Conservation (phyloP, 2,888 invertebrate species). For the Eristalis arbustorum region DNA sequence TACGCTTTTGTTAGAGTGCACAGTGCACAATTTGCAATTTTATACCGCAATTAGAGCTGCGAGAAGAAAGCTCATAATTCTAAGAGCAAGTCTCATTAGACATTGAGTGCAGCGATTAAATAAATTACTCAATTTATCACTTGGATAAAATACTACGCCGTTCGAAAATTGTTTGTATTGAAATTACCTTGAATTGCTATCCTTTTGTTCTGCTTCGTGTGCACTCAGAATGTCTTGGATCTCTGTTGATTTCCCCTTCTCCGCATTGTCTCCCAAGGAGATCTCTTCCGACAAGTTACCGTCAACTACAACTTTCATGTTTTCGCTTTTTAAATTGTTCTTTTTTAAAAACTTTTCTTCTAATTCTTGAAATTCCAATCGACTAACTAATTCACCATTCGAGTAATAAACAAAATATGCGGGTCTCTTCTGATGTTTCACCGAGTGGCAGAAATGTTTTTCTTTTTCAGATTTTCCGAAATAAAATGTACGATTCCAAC, state of each 20-base stretch:
- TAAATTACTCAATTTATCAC: no score
- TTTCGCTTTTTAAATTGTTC: not conserved
- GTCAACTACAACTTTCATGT: conserved; percentile 60
- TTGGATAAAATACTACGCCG: no score
- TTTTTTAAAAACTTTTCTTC: conserved; percentile 4
- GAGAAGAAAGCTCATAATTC: no score
- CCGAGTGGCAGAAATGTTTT: not conserved
- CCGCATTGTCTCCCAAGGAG: conserved; percentile 43
- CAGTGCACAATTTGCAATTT: no score
- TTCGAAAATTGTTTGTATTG: not conserved
- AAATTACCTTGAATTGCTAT: conserved; percentile 53
- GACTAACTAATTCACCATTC: conserved; percentile 23
- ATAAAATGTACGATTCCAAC: not conserved
- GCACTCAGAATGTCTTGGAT: conserved; percentile 53
- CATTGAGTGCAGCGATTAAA: no score
- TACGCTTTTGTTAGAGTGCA: no score
- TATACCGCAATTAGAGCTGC: no score
- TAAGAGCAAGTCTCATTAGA: no score
- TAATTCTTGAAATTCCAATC: conserved; percentile 50
- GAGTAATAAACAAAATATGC: not conserved
- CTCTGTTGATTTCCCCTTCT: conserved; percentile 56
- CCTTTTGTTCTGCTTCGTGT: conserved; percentile 41
- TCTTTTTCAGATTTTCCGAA: not conserved
- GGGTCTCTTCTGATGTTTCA: conserved; percentile 1
- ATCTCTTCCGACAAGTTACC: conserved; percentile 56